phyloP scores from a whole-genome alignment of 2,113 vertebrate genomes.

The Serilophus lunatus region DNA sequence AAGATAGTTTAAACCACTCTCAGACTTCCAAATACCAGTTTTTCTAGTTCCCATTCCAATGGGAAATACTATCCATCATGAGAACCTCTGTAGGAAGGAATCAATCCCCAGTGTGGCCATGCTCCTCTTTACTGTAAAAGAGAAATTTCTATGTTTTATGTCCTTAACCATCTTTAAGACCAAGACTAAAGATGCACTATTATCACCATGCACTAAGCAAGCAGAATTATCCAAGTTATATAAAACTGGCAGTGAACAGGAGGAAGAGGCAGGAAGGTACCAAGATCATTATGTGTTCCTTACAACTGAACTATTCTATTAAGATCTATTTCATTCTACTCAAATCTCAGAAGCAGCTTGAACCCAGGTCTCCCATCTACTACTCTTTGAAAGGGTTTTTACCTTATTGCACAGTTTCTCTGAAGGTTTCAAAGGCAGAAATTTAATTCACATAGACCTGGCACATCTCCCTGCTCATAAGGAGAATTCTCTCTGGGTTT shows the following conservation, averaged over 20 bases:
- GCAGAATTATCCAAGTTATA: neutral
- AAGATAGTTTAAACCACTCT: neutral
- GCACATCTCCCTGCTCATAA: neutral
- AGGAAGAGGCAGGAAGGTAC: neutral
- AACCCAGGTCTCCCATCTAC: neutral
- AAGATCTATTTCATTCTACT: neutral
- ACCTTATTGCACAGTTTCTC: neutral
- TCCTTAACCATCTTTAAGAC: neutral
- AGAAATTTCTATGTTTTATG: neutral
- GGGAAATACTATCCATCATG: neutral
- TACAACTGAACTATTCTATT: neutral
- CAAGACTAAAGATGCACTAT: neutral
- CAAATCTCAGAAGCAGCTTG: accelerated
- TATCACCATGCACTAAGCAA: neutral
- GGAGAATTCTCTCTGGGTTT: neutral
- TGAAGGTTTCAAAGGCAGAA: neutral
- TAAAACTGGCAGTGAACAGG: neutral
- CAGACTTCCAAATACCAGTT: neutral
- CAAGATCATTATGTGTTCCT: neutral
- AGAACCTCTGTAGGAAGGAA: neutral
- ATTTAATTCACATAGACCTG: neutral
- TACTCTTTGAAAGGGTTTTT: neutral
- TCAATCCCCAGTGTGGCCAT: neutral
- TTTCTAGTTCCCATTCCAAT: neutral
- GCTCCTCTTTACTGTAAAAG: neutral